phyloP scores from a whole-genome alignment of 2,888 invertebrate species.

The Hydrotaea cyrtoneurina region DNA sequence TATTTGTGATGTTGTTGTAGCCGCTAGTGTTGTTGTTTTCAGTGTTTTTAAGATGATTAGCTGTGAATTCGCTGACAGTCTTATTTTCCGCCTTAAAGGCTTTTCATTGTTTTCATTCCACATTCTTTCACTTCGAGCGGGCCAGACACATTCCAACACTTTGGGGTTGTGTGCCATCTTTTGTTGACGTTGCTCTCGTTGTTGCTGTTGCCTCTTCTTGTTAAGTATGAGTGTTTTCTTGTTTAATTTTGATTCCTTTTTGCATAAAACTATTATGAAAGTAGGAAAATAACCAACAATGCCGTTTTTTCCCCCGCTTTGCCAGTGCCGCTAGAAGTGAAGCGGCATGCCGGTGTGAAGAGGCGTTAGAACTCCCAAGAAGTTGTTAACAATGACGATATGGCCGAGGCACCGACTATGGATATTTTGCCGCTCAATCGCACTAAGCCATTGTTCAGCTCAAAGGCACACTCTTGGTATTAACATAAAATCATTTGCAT shows the following conservation, averaged over 20 bases:
- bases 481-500: constrained; percentile 66
- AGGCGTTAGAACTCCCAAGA: background rate
- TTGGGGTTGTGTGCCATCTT: background rate
- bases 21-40: background rate
- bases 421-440: constrained; percentile 16
- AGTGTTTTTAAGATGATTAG: constrained; percentile 66
- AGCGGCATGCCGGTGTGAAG: background rate
- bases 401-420: constrained; percentile 11
- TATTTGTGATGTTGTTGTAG: background rate
- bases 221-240: constrained; percentile 27
- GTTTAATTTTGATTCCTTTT: constrained; percentile 43
- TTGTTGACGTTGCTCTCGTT: background rate
- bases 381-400: constrained; percentile 6
- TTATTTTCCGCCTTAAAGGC: constrained; percentile 56
- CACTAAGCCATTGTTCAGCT: constrained; percentile 53
- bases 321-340: background rate
- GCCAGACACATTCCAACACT: constrained; percentile 27
- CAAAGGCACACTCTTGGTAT: constrained; percentile 53
- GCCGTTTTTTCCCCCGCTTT: background rate
- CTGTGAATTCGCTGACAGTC: constrained; percentile 63
- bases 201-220: background rate
- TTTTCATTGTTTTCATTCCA: constrained; percentile 42
- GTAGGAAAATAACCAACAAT: constrained; percentile 4
- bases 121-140: constrained; percentile 4
- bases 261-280: constrained; percentile 31